These are phyloP conservation scores for Halichoeres trimaculatus DNA, from an alignment of 2,113 vertebrate species.

Conservation along the genomic window DNA sequence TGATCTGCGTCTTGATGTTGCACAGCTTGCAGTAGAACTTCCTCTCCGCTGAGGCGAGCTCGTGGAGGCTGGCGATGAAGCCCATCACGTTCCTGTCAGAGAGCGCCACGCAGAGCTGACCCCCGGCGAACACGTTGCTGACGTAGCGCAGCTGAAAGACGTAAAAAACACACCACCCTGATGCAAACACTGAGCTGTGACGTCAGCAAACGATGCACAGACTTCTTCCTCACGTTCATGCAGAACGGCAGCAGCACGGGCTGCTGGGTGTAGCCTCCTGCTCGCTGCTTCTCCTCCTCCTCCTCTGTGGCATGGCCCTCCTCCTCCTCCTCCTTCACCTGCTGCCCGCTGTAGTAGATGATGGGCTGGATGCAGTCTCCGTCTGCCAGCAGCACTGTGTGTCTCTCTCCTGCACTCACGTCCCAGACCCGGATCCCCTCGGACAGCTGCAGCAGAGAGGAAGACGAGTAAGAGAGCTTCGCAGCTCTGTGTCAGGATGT, in stretches of 20 bases:
- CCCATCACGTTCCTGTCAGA: slow-evolving; percentile 93
- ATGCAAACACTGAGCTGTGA: too few species aligned
- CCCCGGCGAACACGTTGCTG: slow-evolving; percentile 90
- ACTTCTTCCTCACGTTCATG: slow-evolving; percentile 86
- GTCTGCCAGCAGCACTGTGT: slow-evolving; percentile 92
- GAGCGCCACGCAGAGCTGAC: slow-evolving; percentile 85
- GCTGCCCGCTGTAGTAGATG: slow-evolving; percentile 93
- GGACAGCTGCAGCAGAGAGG: slow-evolving; percentile 80
- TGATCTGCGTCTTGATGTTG: slow-evolving; percentile 88
- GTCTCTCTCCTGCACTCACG: slow-evolving; percentile 88
- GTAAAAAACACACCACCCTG: slow-evolving; percentile 10
- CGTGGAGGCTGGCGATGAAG: slow-evolving; percentile 93
- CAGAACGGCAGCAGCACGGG: slow-evolving; percentile 88
- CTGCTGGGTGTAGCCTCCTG: slow-evolving; percentile 81
- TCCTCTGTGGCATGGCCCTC: slow-evolving; percentile 43
- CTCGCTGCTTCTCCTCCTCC: slow-evolving; percentile 63
- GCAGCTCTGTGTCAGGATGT: not conserved
- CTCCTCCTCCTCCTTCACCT: slow-evolving; percentile 72
- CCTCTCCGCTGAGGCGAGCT: slow-evolving; percentile 93
- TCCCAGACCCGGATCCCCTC: slow-evolving; percentile 90
- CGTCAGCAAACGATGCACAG: not conserved
- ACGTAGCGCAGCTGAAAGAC: slow-evolving; percentile 90
- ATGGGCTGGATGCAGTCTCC: slow-evolving; percentile 93
- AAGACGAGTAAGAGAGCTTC: too few species aligned
- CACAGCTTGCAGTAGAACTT: slow-evolving; percentile 92